Percentiles rank a stretch among this genome's conserved stretches.
Conservation (phyloP, 2,797 vertebrate species). For the Coccyzus lansbergi region DNA sequence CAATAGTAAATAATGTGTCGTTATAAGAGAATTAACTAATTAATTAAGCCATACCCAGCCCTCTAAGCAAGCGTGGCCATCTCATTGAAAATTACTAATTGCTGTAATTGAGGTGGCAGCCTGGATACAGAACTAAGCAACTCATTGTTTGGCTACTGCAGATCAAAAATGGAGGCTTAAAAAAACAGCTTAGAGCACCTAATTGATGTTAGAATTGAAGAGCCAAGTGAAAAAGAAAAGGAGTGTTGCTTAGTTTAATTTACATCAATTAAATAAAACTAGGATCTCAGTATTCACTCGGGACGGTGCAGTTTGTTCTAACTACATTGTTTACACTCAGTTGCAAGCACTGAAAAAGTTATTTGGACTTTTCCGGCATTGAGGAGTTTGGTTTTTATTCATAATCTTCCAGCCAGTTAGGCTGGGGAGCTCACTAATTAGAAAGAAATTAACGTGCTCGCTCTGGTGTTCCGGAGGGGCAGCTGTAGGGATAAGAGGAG, state of each 20-base stretch:
- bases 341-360: neutral
- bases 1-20: neutral
- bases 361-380: neutral
- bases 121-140: neutral
- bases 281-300: neutral
- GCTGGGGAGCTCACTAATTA: neutral
- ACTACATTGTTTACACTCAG: neutral
- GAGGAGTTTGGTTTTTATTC: neutral
- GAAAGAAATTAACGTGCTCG: neutral
- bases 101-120: neutral
- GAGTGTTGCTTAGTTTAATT: slow-evolving; percentile 20
- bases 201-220: neutral
- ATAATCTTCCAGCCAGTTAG: neutral
- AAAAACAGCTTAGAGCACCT: neutral
- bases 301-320: neutral
- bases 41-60: neutral
- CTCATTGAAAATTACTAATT: neutral
- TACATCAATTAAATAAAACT: neutral
- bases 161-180: neutral
- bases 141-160: fast-evolving
- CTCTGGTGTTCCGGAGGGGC: neutral
- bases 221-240: neutral
- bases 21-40: neutral
- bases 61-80: neutral
- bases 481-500: neutral